Percentiles rank a stretch among this genome's conserved stretches.
Evolutionary conservation across 2,888 invertebrate species (phyloP).

Genomic region (Polydrusus pterygomalis): DNA sequence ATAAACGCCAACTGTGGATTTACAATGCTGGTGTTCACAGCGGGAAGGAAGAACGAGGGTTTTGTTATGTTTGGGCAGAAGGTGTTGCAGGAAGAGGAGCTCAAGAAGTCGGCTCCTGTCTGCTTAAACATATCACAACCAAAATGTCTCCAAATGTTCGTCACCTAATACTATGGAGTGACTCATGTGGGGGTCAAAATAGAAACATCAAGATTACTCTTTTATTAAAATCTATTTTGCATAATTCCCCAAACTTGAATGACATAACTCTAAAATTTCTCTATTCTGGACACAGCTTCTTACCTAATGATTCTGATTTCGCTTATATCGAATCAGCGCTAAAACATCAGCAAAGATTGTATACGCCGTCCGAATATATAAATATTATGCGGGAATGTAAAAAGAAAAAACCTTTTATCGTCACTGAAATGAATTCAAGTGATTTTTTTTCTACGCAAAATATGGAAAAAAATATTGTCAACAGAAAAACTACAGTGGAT

Average conservation of each 20-base stretch:
- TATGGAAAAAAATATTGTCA: conserved; percentile 34
- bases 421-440: conserved; percentile 21
- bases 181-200: too few species aligned
- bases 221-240: conserved; percentile 31
- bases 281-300: conserved; percentile 57
- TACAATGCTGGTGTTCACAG: too few species aligned
- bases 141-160: conserved; percentile 48
- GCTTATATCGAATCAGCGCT: too few species aligned
- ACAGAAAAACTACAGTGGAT: conserved; percentile 35
- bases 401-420: conserved; percentile 50
- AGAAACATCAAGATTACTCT: conserved; percentile 37
- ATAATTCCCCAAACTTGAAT: conserved; percentile 18
- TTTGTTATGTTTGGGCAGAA: too few species aligned
- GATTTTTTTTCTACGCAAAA: conserved; percentile 16
- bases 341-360: too few species aligned
- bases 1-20: conserved; percentile 61
- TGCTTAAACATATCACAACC: too few species aligned
- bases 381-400: conserved; percentile 55
- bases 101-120: too few species aligned
- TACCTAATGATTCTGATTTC: too few species aligned
- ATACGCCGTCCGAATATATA: too few species aligned
- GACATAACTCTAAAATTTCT: conserved; percentile 21
- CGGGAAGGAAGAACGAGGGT: too few species aligned
- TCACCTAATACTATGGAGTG: conserved; percentile 35
- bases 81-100: too few species aligned